Evolutionary conservation across 2,113 vertebrate species (phyloP).

Genomic region (Ahaetulla prasina): DNA sequence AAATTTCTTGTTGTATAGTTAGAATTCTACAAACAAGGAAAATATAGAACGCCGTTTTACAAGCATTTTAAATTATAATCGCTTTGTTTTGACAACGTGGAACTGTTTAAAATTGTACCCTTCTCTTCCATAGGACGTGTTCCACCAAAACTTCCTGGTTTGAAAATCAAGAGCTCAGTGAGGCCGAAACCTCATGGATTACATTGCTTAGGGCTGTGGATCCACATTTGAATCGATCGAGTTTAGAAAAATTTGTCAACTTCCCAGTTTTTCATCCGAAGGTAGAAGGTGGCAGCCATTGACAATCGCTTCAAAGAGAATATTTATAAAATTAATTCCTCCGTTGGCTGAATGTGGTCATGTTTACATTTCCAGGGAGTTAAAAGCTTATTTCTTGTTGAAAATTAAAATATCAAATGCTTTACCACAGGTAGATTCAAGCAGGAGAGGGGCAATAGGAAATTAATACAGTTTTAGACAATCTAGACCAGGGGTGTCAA

Average conservation of each 20-base stretch:
- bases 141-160: constrained; percentile 60
- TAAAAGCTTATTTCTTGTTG: neutral
- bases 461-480: neutral
- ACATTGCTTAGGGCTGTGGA: constrained; percentile 57
- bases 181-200: constrained; percentile 69
- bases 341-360: neutral
- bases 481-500: neutral
- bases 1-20: neutral
- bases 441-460: neutral
- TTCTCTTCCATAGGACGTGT: constrained; percentile 22
- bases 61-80: neutral
- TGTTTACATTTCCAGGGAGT: neutral
- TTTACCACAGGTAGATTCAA: neutral
- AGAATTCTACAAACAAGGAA: neutral
- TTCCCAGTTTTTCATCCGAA: constrained; percentile 63
- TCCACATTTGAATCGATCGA: constrained; percentile 33
- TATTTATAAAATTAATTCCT: neutral
- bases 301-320: neutral
- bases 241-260: constrained; percentile 59
- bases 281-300: constrained; percentile 26
- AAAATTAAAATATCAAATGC: neutral
- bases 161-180: constrained; percentile 54
- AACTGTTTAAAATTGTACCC: neutral
- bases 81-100: neutral
- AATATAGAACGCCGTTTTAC: neutral